Evolutionary conservation across 2,888 invertebrate species (phyloP), one percentile per base, ranked within the genome.

Genomic region (Zeuzera pyrina): DNA sequence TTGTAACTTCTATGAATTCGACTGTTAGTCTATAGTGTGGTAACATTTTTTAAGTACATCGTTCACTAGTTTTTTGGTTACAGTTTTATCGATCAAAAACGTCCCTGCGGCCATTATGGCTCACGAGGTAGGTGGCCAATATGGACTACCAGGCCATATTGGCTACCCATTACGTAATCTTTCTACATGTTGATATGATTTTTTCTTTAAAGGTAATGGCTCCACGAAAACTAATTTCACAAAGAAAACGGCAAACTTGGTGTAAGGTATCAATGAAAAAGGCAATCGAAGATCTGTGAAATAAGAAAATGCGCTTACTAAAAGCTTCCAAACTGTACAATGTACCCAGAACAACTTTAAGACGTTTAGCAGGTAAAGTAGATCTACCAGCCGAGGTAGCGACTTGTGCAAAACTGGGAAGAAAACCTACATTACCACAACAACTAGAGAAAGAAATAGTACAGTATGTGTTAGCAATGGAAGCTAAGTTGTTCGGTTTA

Each of bases 241-340:
- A 36, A 33, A 32, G 29, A 35, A 28, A 28, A 23, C 29, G 32
- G 2, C 35, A 35, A 32, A 35, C 31, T 19, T 33, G 33, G 33
- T 29, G 36, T 31, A 36, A 36, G 25, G 19, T 21, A 2, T 21
- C 27, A 19, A 38, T 33, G 30, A 35, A 11, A 35, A 35, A 28
- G 14, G 35, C 32, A 15, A 32, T 38, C 13, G 27, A 33, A 30
- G 28, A 37, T 29, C 23, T 33, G 10, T 14, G 15, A 33, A 28
- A 16, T 33, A 33, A 37, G 7, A 37, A 40, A 37, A 37, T 35
- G 35, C 33, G 30, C 11, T 34, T 28, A 23, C 29, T 40, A 33
- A 34, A 36, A 23, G 39, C 35, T 28, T 36, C 34, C 15, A 37
- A 40, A 29, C 13, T 31, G 12, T 37, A 32, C 12, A 33, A 33